Conservation (phyloP, 2,797 vertebrate genomes). For the Pangasius macronema region DNA sequence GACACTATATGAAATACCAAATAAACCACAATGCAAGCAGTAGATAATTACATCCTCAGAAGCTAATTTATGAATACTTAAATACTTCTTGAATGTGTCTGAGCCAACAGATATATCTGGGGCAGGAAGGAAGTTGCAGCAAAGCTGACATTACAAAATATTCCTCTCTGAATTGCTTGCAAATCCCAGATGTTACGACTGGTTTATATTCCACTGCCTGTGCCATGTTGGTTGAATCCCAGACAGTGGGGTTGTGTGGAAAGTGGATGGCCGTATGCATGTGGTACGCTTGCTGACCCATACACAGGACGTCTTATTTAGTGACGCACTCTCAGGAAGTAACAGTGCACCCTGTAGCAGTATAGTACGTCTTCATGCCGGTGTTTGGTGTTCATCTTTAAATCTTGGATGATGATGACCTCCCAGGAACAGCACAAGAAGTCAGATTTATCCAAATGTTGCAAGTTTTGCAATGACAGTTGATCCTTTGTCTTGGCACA, state of each 20-base stretch:
- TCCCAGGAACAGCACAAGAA: neutral
- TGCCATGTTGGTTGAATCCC: neutral
- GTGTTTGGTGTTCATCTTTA: neutral
- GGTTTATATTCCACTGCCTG: neutral
- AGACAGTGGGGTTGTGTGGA: neutral
- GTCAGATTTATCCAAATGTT: neutral
- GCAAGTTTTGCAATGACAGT: conserved; percentile 34
- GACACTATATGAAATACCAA: neutral
- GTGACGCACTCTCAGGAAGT: neutral
- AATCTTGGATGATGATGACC: neutral
- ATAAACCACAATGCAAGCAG: neutral
- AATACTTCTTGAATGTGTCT: neutral
- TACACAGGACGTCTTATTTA: neutral
- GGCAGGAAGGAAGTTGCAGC: neutral
- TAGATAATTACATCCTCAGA: neutral
- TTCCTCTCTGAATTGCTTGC: neutral
- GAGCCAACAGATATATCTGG: neutral
- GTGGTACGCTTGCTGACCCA: neutral
- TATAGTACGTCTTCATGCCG: neutral
- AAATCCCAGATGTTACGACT: neutral
- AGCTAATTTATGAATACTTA: neutral
- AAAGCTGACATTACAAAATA: neutral
- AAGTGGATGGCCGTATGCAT: neutral
- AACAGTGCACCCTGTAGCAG: neutral
- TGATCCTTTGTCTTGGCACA: conserved; percentile 42